Evolutionary conservation across 2,113 vertebrate genomes (phyloP), one percentile per base, ranked within the genome.

Genomic region (Jaculus jaculus): DNA sequence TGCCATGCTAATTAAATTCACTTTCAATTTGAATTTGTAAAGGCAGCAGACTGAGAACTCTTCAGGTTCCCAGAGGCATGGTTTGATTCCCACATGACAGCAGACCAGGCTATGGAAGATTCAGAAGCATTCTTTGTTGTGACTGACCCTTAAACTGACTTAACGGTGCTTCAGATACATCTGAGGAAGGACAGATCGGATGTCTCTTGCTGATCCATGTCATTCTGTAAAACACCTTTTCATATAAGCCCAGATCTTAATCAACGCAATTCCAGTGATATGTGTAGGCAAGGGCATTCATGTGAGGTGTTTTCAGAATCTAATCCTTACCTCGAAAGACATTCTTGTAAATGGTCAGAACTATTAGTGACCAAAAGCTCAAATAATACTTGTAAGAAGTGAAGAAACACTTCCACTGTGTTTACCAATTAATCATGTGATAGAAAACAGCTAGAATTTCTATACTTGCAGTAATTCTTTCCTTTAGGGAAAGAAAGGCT

Each of bases 191-290:
- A 47, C 58, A 72, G 89, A 81, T n/a, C 34, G 68, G 65, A 28
- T 42, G 15, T 42, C 63, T 87, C 93, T 69, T 74, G 61, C 66
- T 84, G 78, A 1, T 87, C 93, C 32, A 5, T 96, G 90, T 95
- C 87, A 92, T 91, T 97, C 93, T 97, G 15, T 82, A 63, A 96
- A 82, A 88, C 68, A 47, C 72, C 54, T 92, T 97, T 96, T 92
- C 82, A 80, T 91, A 20, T 54, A 84, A 81, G 47, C 5, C 34
- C 32, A 23, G 63, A 68, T 96, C 74, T 95, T 97, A 96, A 83
- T 95, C 90, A 96, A 95, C 8, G 42, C 5, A 47, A 47, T 47
- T 47, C 42, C 42, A 47, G 5, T 97, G 97, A 96, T 88, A 81
- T 60, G 10, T 95, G 93, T 88, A 95, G 83, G 73, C 95, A 90